Evolutionary conservation across 2,888 invertebrate species (phyloP).

Genomic region (Patella depressa): DNA sequence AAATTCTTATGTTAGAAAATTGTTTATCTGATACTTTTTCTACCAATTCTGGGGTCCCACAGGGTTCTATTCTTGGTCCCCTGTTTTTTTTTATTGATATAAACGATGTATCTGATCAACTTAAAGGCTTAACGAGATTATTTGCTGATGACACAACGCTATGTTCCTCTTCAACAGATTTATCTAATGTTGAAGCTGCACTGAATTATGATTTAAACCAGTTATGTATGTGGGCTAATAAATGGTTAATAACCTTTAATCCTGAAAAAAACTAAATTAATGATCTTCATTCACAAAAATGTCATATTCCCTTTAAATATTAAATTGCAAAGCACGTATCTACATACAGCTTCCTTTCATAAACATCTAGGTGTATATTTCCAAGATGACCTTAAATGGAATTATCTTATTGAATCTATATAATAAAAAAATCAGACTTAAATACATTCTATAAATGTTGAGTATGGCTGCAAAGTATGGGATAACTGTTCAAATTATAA

Average conservation of each 20-base stretch:
- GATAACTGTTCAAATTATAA: not conserved
- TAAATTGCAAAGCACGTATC: not conserved
- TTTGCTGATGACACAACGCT: constrained; percentile 2
- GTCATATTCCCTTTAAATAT: not conserved
- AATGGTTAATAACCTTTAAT: not conserved
- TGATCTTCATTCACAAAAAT: not conserved
- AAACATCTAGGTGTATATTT: not conserved
- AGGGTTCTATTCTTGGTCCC: not conserved
- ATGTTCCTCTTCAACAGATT: not conserved
- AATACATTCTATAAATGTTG: not conserved
- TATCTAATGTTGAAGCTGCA: not conserved
- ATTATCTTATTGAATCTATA: not conserved
- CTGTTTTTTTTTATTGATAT: not conserved
- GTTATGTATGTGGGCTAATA: not conserved
- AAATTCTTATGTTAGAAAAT: too few species aligned
- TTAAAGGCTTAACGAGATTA: not conserved
- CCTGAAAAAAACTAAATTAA: not conserved
- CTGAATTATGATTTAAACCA: not conserved
- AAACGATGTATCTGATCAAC: not conserved
- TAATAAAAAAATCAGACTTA: not conserved
- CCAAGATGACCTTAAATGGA: not conserved
- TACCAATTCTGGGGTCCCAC: too few species aligned
- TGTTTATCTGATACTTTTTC: too few species aligned
- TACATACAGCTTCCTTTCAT: not conserved
- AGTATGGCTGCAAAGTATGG: constrained; percentile 3